Percentiles rank a stretch among this genome's conserved stretches.
Evolutionary conservation across 2,888 invertebrate genomes (phyloP).

Genomic region (Cyaniris semiargus): DNA sequence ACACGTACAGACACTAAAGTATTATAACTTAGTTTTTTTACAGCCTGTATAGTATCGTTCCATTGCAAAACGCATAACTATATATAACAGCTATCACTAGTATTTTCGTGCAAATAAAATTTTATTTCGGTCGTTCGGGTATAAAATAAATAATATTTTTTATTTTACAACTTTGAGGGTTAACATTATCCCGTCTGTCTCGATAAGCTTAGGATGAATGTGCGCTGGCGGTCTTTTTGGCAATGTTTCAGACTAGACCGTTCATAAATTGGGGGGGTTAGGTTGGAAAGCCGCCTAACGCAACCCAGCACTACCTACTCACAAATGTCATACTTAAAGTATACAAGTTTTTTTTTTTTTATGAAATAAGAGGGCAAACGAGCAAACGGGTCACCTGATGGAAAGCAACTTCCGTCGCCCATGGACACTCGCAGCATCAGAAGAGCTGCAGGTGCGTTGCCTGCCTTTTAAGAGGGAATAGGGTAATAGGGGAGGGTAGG

Average conservation of each 20-base stretch:
- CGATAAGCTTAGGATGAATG: conserved; percentile 30
- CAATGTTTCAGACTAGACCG: conserved; percentile 28
- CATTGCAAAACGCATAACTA: not conserved
- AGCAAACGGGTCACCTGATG: too few relatives aligned
- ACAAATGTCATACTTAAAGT: not conserved
- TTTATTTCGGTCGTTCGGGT: not conserved
- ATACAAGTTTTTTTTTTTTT: too few relatives aligned
- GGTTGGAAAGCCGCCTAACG: conserved; percentile 20
- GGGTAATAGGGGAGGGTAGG: too few relatives aligned
- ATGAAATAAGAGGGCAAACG: too few relatives aligned
- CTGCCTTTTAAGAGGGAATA: too few relatives aligned
- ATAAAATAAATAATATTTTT: conserved; percentile 13
- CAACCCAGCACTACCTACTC: not conserved
- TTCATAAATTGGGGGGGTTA: conserved; percentile 25
- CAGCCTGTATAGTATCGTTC: not conserved
- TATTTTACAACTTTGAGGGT: conserved; percentile 12
- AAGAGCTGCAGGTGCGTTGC: too few relatives aligned
- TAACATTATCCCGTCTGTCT: conserved; percentile 23
- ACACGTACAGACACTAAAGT: too few relatives aligned
- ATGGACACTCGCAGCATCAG: too few relatives aligned
- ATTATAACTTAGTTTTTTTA: too few relatives aligned
- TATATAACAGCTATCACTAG: not conserved
- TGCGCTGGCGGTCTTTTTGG: conserved; percentile 28
- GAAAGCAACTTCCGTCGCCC: too few relatives aligned
- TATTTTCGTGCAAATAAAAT: not conserved